These are phyloP conservation scores for Sus cebifrons DNA, from an alignment of 2,797 vertebrate genomes.

Conservation along the genomic window DNA sequence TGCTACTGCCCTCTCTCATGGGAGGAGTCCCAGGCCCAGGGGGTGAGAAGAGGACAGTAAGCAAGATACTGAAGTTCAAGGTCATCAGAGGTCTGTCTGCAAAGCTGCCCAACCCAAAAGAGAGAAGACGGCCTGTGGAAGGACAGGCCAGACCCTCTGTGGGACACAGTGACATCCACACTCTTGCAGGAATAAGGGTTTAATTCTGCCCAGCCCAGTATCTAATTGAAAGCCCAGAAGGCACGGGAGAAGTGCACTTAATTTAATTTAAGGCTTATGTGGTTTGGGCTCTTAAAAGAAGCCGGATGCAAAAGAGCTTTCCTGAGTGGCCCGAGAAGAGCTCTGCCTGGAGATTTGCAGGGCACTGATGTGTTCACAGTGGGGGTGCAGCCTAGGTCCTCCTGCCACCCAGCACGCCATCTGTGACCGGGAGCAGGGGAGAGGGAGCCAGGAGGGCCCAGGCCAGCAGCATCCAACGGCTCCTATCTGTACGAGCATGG, in stretches of 20 bases:
- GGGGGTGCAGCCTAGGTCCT: fast-evolving
- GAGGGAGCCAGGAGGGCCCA: not conserved
- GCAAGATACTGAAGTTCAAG: not conserved
- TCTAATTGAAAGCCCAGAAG: not conserved
- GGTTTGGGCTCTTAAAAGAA: constrained; percentile 47
- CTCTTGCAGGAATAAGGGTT: not conserved
- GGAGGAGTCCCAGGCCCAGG: not conserved
- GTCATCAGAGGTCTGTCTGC: not conserved
- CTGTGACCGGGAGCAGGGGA: not conserved
- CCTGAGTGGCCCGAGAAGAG: not conserved
- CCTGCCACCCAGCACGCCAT: fast-evolving
- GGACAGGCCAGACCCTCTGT: not conserved
- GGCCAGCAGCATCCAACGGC: not conserved
- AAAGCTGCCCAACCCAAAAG: not conserved
- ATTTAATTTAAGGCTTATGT: not conserved
- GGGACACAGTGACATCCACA: not conserved
- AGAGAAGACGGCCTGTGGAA: not conserved
- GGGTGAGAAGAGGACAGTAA: not conserved
- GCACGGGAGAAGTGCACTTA: not conserved
- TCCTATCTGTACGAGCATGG: not conserved
- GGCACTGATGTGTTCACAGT: fast-evolving
- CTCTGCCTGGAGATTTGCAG: not conserved
- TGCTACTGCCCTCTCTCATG: not conserved
- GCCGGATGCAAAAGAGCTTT: not conserved
- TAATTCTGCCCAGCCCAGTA: not conserved